Conservation (phyloP, 2,888 invertebrate genomes). For the Hirtodrosophila histrioides region DNA sequence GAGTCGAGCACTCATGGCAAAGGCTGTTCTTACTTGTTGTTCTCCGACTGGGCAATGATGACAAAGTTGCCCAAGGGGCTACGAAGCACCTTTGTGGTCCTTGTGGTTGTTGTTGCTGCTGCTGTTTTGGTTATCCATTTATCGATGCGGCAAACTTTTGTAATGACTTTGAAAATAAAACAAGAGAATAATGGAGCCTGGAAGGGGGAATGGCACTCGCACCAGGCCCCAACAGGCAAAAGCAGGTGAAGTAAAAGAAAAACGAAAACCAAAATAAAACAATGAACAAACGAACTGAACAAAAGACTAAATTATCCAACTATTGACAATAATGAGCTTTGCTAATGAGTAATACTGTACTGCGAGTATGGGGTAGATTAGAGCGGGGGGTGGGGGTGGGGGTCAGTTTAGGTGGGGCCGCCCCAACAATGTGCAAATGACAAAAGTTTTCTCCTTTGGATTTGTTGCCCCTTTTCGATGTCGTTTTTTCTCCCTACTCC, state of each 20-base stretch:
- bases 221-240: background rate
- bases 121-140: slow-evolving; percentile 78
- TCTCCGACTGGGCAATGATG: slow-evolving; percentile 45
- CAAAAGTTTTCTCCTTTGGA: slow-evolving; percentile 66
- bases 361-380: slow-evolving; percentile 1
- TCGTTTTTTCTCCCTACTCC: background rate
- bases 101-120: slow-evolving; percentile 30
- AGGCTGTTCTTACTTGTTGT: background rate
- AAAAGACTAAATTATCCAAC: slow-evolving; percentile 75
- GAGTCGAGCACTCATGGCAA: too few species aligned
- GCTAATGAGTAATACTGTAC: slow-evolving; percentile 67
- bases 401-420: background rate
- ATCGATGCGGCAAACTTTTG: slow-evolving; percentile 78
- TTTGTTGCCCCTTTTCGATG: slow-evolving; percentile 30
- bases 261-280: slow-evolving; percentile 8
- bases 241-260: slow-evolving; percentile 29
- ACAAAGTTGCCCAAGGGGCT: slow-evolving; percentile 58
- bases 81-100: slow-evolving; percentile 20
- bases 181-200: slow-evolving; percentile 45
- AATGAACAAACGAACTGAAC: slow-evolving; percentile 26
- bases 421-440: slow-evolving; percentile 64
- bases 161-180: slow-evolving; percentile 78
- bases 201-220: background rate
- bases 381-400: background rate
- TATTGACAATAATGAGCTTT: slow-evolving; percentile 79